Evolutionary conservation across 2,888 invertebrate genomes (phyloP).

Genomic region (Volucella zonaria): DNA sequence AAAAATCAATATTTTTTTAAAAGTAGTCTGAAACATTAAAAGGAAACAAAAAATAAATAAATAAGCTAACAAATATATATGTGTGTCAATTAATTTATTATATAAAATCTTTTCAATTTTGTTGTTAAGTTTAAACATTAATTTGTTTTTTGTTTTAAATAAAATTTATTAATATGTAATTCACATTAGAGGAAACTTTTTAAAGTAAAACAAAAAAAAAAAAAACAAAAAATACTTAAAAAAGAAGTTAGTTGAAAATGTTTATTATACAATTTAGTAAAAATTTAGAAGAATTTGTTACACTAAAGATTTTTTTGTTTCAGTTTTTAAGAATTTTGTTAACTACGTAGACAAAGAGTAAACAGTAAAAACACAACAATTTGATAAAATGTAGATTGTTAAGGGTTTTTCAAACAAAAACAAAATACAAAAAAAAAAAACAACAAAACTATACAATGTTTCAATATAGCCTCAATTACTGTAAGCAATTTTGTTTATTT

Average conservation of each 20-base stretch:
- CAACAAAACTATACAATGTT: conserved; percentile 2
- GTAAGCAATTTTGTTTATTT: conserved; percentile 1
- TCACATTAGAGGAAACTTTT: conserved; percentile 34
- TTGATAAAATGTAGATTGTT: conserved; percentile 51
- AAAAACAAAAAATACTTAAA: neutral
- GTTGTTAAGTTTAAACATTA: conserved; percentile 7
- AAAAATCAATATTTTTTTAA: conserved; percentile 28
- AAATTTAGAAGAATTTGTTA: conserved; percentile 67
- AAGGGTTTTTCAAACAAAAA: neutral
- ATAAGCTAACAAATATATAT: conserved; percentile 46
- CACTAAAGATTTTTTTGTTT: conserved; percentile 41
- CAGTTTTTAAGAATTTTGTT: conserved; percentile 48
- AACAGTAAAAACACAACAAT: conserved; percentile 2
- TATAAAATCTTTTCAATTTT: conserved; percentile 42
- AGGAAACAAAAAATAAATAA: conserved; percentile 1
- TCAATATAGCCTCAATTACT: conserved; percentile 1
- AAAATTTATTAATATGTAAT: conserved; percentile 45
- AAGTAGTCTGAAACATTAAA: conserved; percentile 7
- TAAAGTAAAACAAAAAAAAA: conserved; percentile 4
- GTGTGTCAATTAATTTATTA: conserved; percentile 57
- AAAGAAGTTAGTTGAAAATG: conserved; percentile 49
- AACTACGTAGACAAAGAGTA: conserved; percentile 44
- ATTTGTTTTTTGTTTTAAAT: conserved; percentile 25
- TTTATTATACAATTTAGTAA: conserved; percentile 40
- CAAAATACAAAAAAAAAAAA: neutral